These are phyloP conservation scores for Caenorhabditis angaria DNA, from an alignment of 2,888 invertebrate species.

Conservation along the genomic window DNA sequence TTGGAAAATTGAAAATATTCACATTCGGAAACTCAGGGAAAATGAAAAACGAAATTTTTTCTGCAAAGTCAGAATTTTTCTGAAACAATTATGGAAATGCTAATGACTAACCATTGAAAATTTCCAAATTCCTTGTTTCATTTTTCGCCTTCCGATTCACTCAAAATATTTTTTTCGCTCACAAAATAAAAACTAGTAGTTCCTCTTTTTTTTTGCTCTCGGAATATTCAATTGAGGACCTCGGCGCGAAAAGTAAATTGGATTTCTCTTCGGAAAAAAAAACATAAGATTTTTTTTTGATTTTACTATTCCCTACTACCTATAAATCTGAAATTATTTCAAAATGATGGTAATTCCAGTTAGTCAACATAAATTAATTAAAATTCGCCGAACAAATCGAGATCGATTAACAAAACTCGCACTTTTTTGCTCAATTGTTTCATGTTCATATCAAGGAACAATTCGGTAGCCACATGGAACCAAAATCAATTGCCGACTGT, in stretches of 20 bases:
- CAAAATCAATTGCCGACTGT: background rate
- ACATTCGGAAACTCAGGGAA: too few species aligned
- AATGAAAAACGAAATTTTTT: too few species aligned
- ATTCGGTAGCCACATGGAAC: background rate
- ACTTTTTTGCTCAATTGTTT: slow-evolving; percentile 54
- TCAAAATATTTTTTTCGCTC: background rate
- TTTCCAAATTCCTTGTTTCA: too few species aligned
- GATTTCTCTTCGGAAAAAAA: background rate
- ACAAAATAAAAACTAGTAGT: background rate
- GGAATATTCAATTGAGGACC: slow-evolving; percentile 1
- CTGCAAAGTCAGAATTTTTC: too few species aligned
- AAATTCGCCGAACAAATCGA: slow-evolving; percentile 64
- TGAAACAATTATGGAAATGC: too few species aligned
- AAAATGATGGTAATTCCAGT: slow-evolving; percentile 69
- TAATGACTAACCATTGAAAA: too few species aligned
- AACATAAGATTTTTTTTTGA: background rate
- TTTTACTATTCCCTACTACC: background rate
- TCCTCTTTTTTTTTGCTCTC: slow-evolving; percentile 1
- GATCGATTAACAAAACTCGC: slow-evolving; percentile 58
- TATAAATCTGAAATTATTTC: background rate
- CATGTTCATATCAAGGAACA: slow-evolving; percentile 28
- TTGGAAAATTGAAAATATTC: too few species aligned
- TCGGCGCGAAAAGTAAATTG: background rate
- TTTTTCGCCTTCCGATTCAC: too few species aligned
- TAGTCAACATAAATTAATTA: slow-evolving; percentile 68